Conservation (phyloP, 2,797 vertebrate genomes). For the Mareca penelope region DNA sequence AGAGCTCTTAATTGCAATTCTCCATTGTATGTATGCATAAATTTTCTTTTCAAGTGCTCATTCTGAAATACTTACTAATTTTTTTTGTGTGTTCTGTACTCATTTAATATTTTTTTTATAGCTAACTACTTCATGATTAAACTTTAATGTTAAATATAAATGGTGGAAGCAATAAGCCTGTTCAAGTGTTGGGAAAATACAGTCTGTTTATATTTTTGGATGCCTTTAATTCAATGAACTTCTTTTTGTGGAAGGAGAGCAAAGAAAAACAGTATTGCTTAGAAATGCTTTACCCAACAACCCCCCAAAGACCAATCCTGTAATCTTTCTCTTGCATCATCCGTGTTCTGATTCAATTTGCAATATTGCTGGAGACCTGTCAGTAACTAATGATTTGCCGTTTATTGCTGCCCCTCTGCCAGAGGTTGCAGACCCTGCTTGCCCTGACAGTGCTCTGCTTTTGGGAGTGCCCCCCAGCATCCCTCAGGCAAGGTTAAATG, state of each 20-base stretch:
- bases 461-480: background rate
- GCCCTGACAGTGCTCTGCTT: background rate
- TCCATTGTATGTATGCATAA: constrained; percentile 77
- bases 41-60: constrained; percentile 76
- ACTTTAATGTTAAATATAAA: constrained; percentile 75
- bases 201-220: constrained; percentile 20
- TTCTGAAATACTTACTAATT: constrained; percentile 73
- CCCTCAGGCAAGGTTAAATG: background rate
- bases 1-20: constrained; percentile 81
- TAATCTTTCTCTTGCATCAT: background rate
- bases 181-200: constrained; percentile 58
- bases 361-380: background rate
- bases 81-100: constrained; percentile 57
- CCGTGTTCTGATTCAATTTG: rapidly evolving
- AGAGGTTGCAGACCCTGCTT: background rate
- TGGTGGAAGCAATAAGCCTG: constrained; percentile 63
- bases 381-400: background rate
- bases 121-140: constrained; percentile 76
- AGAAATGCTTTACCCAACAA: background rate
- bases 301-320: rapidly evolving
- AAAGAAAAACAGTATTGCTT: background rate
- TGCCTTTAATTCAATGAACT: constrained; percentile 13
- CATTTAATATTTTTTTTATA: constrained; percentile 74
- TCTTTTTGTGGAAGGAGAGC: background rate
- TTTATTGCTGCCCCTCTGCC: background rate